Evolutionary conservation across 2,888 invertebrate species (phyloP).

Genomic region (Drosophila neutralis): DNA sequence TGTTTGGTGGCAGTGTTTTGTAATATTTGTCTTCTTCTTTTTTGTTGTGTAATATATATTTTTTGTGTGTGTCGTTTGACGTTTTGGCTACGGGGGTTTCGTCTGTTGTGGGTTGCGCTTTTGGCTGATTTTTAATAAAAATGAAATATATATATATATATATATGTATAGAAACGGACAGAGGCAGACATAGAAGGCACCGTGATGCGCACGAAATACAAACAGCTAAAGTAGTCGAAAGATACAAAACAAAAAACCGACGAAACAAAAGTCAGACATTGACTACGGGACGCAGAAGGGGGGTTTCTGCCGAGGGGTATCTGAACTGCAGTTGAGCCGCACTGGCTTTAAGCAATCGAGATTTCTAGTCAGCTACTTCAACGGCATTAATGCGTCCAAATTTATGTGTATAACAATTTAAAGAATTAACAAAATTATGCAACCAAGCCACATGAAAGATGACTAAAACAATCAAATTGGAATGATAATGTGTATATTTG

Average conservation of each 20-base stretch:
- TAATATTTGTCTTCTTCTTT: conserved; percentile 45
- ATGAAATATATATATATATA: conserved; percentile 50
- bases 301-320: neutral
- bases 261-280: conserved; percentile 57
- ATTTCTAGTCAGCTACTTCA: conserved; percentile 9
- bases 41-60: conserved; percentile 29
- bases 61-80: conserved; percentile 55
- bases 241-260: conserved; percentile 39
- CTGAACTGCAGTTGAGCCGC: neutral
- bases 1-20: conserved; percentile 46
- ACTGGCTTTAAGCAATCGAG: conserved; percentile 27
- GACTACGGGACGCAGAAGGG: conserved; percentile 9
- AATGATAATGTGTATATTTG: neutral
- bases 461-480: too few relatives aligned
- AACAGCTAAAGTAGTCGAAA: conserved; percentile 58
- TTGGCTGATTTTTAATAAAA: conserved; percentile 68
- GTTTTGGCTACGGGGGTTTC: conserved; percentile 48
- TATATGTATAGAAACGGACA: conserved; percentile 8
- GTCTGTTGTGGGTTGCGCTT: conserved; percentile 50
- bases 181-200: conserved; percentile 1
- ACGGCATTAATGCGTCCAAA: neutral
- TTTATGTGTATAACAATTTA: too few relatives aligned
- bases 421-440: neutral
- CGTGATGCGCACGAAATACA: conserved; percentile 33
- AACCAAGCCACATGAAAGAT: neutral